These are phyloP conservation scores for Tyrannus savana DNA, from an alignment of 2,113 vertebrate species.

Conservation along the genomic window DNA sequence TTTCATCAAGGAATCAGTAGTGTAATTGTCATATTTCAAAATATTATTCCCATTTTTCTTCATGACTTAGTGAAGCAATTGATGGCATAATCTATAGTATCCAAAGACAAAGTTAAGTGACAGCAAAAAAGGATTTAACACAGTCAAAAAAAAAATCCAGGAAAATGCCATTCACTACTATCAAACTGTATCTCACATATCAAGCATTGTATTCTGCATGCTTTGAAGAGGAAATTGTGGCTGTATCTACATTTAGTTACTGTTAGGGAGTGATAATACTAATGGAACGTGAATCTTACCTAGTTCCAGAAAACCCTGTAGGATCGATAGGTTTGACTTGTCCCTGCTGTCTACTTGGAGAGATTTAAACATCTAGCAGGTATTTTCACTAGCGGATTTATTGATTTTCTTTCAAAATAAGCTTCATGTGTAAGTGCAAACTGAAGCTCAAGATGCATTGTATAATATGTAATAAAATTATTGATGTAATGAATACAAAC, in stretches of 20 bases:
- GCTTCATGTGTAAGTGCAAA: not conserved
- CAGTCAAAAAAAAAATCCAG: not conserved
- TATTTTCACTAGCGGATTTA: not conserved
- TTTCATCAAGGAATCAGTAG: not conserved
- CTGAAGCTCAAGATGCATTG: not conserved
- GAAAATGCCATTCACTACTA: not conserved
- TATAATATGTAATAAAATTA: not conserved
- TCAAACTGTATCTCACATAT: not conserved
- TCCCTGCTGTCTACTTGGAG: not conserved
- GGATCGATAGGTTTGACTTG: not conserved
- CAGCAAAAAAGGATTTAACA: not conserved
- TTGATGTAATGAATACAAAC: not conserved
- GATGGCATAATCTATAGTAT: not conserved
- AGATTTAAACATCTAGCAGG: not conserved
- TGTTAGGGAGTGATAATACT: not conserved
- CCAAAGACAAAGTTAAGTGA: not conserved
- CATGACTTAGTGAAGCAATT: not conserved
- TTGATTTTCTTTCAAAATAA: not conserved
- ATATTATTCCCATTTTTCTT: not conserved
- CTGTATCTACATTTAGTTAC: not conserved
- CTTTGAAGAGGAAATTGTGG: not conserved
- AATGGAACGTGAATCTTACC: not conserved
- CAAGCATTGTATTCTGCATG: not conserved
- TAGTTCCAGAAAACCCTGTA: rapidly evolving
- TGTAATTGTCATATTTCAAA: not conserved